Percentiles rank a stretch among this genome's conserved stretches.
These are phyloP conservation scores for Pachyramphus minor DNA, from an alignment of 2,113 vertebrate genomes.

Conservation along the genomic window DNA sequence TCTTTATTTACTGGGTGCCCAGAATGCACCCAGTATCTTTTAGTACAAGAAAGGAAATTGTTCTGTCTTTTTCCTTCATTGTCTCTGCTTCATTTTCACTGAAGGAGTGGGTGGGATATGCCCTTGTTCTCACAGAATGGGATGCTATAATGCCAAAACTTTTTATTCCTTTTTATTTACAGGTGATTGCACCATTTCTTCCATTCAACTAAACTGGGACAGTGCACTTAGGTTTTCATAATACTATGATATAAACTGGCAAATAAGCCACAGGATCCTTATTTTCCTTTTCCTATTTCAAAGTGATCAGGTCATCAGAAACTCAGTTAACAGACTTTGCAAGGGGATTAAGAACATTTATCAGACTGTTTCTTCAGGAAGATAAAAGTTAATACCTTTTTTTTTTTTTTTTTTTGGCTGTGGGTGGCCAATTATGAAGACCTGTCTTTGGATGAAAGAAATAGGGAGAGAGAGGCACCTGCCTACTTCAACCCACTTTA, in stretches of 20 bases:
- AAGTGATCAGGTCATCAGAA: background rate
- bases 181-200: background rate
- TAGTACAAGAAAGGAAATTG: background rate
- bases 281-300: background rate
- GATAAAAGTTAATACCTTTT: background rate
- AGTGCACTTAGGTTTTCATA: background rate
- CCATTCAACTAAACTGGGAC: background rate
- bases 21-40: background rate
- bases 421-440: background rate
- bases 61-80: background rate
- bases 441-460: background rate
- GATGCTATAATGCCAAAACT: background rate
- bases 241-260: background rate
- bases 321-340: background rate
- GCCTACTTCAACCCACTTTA: background rate
- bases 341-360: background rate
- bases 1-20: background rate
- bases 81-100: constrained; percentile 1
- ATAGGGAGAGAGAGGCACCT: background rate
- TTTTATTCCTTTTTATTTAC: background rate
- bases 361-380: background rate
- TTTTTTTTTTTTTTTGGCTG: background rate
- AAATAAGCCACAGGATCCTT: background rate
- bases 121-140: background rate
- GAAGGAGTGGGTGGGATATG: background rate